Base-by-base conservation (phyloP, 2,113 vertebrate genomes). In the Rhagologus leucostigma region DNA sequence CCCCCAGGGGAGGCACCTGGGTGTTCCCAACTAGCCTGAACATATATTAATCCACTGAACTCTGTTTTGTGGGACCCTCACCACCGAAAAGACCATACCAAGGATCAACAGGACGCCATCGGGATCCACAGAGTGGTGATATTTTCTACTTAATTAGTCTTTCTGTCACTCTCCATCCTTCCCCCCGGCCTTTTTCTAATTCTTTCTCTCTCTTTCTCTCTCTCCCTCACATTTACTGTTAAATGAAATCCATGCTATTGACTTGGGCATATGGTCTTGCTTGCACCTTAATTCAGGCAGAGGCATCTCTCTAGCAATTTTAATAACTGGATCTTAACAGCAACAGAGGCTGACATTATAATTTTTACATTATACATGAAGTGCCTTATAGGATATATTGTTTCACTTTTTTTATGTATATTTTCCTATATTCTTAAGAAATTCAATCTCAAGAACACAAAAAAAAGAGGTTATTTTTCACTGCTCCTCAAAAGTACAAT, bases 31-130 rank as follows among this genome's bases (percentile, higher is more conserved):
- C 9, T 8, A 55, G 41, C 11, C 23, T 39, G 69, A 64, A 39
- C 3, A 26, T 4, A 3, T 1, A 11, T 23, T 23, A 27, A 39
- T 10, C 3, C 29, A 16, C 5, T 6, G 23, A 64, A 29, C 30
- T 47, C n/a, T 19, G 18, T 47, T 39, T 56, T 39, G 23, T 64
- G 41, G n/a, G n/a, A 74, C 41, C 7, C 6, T 41, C 29, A n/a
- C 8, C 18, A 63, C 33, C 0, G 0, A 74, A 49, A 39, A 39
- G 18, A 55, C 11, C 47, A 39, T 24, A 29, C 27, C 18, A 2
- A 33, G 11, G 15, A 64, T 55, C n/a, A 55, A 16, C 5, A 18
- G n/a, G 59, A 65, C 0, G 2, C 16, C 0, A 0, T 16, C 1
- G 0, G 19, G n/a, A 65, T 47, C 12, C 39, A 71, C 15, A 24